Base-by-base conservation (phyloP, 53 echinoderm and acorn worm species). In the Echinometra lucunter region DNA sequence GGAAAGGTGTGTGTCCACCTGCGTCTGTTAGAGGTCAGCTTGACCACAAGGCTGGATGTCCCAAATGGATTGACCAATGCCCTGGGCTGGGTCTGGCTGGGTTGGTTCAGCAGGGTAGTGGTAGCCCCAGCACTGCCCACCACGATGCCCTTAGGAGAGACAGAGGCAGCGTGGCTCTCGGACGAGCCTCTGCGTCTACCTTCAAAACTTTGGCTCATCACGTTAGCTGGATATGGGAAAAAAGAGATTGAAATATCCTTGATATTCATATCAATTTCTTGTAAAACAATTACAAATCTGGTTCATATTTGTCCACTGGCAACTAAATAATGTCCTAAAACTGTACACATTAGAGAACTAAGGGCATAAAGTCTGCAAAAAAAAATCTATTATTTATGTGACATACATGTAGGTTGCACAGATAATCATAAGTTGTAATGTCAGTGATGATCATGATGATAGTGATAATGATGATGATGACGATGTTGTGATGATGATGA, bases 1-100 rank as follows among this genome's bases (percentile, higher is more conserved):
- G 98, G 99, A 63, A 99, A 99, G 78, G 98, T 96, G 89, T 99
- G 98, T 5, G 97, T 98, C 99, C 98, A 98, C 45, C 99, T 88
- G 37, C 98, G 89, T 57, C 98, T 92, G 94, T 96, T 97, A 18
- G 99, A 97, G 0, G 99, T 99, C 72, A 99, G 80, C 57, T 97
- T 95, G 34, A 98, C 96, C 72, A 95, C 72, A 72, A 97, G 55
- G 30, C 89, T 74, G 27, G 97, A 96, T 37, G 93, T 93, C 81
- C 93, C 95, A 37, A 97, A 97, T 9, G 97, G 97, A 83, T 97
- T 97, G 82, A 97, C 95, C 89, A 97, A 93, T 4, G 98, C 95
- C 60, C 96, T 89, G 44, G 97, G 92, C 23, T 44, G 83, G 16
- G 19, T 40, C 58, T 94, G 94, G 19, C 58, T 45, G 15, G 69